Evolutionary conservation across 1,140 invertebrate species (phyloP), one percentile per base, ranked within the genome.

Genomic region (Cydia fagiglandana): DNA sequence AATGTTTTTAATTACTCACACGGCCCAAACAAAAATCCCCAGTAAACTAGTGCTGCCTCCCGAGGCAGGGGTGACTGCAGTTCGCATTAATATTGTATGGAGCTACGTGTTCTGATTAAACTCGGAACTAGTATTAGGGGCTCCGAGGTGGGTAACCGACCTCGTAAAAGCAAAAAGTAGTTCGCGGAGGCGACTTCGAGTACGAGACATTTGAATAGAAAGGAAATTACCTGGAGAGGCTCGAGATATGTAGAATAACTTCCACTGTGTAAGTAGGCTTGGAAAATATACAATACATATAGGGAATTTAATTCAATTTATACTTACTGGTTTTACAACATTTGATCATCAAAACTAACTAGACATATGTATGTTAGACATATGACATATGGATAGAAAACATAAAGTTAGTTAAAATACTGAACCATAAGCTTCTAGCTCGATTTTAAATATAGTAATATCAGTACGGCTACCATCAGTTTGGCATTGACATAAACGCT

Each of bases 21-120:
- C 66, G 7, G 10, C 30, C 64, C 64, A 34, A 68, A 68, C 64
- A 41, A 70, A 70, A 70, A 70, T 70, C 66, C 38, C 66, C 15
- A n/a, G 38, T 70, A 70, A 70, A 41, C 66, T 70, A 70, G 30
- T 41, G 56, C 17, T 61, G 74, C n/a, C 3, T 7, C 38, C 30
- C 30, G 24, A 9, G 12, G 28, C 34, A 66, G 74, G 64, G 74
- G 56, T 24, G 74, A 61, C 56, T 75, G 74, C 74, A 75, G 66
- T 75, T 66, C 24, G 64, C 64, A 75, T 75, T 75, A 68, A 75
- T 75, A 75, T 75, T 75, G 74, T 53, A 75, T 66, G 74, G 34
- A 45, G 56, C 66, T 70, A 75, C 64, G 64, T 66, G 74, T 75
- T 64, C 74, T 75, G 74, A 38, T 75, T 75, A 75, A 75, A 64